A percentile compares a stretch with the other conserved stretches of the same genome.
phyloP scores from a whole-genome alignment of 2,797 vertebrate species.

The Galagoides demidoff region DNA sequence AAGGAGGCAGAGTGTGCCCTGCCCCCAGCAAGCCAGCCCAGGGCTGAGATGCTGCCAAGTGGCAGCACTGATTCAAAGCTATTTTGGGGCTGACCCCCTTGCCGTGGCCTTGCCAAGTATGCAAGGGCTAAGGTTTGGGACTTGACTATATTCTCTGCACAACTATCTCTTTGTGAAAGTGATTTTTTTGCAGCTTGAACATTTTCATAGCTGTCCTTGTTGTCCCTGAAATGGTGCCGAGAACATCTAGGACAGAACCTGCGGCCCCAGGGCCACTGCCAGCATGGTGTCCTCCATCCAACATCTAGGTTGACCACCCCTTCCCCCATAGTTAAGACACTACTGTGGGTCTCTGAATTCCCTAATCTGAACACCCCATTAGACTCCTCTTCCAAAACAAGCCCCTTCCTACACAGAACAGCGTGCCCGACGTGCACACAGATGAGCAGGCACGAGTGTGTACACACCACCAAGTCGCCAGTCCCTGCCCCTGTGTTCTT shows the following conservation, averaged over 20 bases:
- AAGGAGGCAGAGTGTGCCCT: constrained; percentile 31
- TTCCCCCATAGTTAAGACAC: not conserved
- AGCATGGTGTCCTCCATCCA: not conserved
- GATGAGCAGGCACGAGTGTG: not conserved
- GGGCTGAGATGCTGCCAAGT: rapidly evolving
- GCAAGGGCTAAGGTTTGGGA: rapidly evolving
- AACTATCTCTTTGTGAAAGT: not conserved
- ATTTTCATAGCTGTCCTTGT: not conserved
- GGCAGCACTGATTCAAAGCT: rapidly evolving
- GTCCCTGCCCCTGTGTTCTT: constrained; percentile 79
- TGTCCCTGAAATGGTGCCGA: not conserved
- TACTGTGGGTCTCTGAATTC: rapidly evolving
- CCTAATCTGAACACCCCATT: not conserved
- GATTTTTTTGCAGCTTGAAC: not conserved
- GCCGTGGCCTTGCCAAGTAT: not conserved
- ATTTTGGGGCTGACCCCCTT: rapidly evolving
- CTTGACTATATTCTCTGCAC: not conserved
- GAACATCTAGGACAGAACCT: not conserved
- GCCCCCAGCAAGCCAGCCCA: constrained; percentile 25
- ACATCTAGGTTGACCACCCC: not conserved
- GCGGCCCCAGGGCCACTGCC: rapidly evolving
- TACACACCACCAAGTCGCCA: constrained; percentile 39
- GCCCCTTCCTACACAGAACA: not conserved
- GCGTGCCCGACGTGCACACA: rapidly evolving
- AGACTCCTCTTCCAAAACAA: not conserved